phyloP scores from a whole-genome alignment of 2,113 vertebrate genomes.

The Dinomys branickii region DNA sequence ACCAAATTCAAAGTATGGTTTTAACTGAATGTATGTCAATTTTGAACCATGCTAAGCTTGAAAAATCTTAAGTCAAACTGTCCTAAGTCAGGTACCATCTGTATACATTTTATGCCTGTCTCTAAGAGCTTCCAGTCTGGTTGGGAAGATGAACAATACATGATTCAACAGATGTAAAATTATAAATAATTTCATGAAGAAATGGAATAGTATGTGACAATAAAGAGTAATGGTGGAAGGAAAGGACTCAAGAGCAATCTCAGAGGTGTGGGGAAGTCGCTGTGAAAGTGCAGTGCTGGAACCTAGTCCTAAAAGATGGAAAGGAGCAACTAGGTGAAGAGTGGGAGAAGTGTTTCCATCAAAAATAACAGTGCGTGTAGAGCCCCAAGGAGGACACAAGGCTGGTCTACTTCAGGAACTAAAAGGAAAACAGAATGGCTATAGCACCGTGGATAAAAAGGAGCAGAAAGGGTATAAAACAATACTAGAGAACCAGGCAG shows the following conservation, averaged over 20 bases:
- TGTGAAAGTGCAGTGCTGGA: neutral
- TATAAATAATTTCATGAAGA: neutral
- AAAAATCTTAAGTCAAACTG: neutral
- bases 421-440: neutral
- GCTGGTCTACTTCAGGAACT: neutral
- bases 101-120: neutral
- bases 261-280: neutral
- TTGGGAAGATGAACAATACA: neutral
- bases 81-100: neutral
- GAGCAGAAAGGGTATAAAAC: neutral
- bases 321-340: neutral
- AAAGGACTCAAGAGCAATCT: neutral
- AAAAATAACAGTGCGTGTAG: neutral
- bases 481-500: neutral
- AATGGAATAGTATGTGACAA: neutral
- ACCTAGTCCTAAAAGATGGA: neutral
- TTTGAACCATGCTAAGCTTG: neutral
- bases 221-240: neutral
- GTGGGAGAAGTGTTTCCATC: neutral
- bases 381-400: neutral
- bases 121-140: neutral
- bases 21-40: neutral
- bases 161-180: neutral
- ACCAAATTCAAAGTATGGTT: neutral
- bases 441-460: neutral